These are phyloP conservation scores for Tragelaphus scriptus DNA, from an alignment of 2,113 vertebrate genomes.

Conservation along the genomic window DNA sequence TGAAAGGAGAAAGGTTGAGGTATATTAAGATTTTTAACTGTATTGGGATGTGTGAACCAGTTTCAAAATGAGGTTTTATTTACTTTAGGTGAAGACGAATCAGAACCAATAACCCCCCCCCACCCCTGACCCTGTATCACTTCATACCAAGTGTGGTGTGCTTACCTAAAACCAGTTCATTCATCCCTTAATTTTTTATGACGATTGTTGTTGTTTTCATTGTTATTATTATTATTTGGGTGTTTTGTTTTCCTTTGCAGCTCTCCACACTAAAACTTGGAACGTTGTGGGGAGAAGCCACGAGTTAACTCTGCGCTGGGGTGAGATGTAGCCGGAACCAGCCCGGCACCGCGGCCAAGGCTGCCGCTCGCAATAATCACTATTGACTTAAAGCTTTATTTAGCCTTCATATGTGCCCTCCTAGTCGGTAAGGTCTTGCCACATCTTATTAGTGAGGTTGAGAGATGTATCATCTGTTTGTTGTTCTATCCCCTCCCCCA, in stretches of 20 bases:
- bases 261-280: conserved; percentile 84
- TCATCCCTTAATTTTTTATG: conserved; percentile 68
- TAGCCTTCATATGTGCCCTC: conserved; percentile 85
- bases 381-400: conserved; percentile 96
- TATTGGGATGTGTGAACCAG: conserved; percentile 68
- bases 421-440: conserved; percentile 85
- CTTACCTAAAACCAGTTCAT: conserved; percentile 71
- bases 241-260: conserved; percentile 77
- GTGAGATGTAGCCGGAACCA: conserved; percentile 79
- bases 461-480: conserved; percentile 78
- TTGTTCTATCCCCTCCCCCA: conserved; percentile 72
- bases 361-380: conserved; percentile 89
- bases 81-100: conserved; percentile 43
- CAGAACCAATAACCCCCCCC: conserved; percentile 65
- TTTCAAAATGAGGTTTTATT: conserved; percentile 55
- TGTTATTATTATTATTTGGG: conserved; percentile 67
- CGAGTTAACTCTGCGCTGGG: conserved; percentile 87
- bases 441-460: conserved; percentile 86
- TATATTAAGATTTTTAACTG: conserved; percentile 68
- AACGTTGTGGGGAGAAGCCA: conserved; percentile 87
- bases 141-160: conserved; percentile 62
- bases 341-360: conserved; percentile 76
- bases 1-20: conserved; percentile 70
- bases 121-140: background rate
- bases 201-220: conserved; percentile 68